These are phyloP conservation scores for Odontocolon sp. DNA, from an alignment of 2,888 invertebrate species.

Conservation along the genomic window DNA sequence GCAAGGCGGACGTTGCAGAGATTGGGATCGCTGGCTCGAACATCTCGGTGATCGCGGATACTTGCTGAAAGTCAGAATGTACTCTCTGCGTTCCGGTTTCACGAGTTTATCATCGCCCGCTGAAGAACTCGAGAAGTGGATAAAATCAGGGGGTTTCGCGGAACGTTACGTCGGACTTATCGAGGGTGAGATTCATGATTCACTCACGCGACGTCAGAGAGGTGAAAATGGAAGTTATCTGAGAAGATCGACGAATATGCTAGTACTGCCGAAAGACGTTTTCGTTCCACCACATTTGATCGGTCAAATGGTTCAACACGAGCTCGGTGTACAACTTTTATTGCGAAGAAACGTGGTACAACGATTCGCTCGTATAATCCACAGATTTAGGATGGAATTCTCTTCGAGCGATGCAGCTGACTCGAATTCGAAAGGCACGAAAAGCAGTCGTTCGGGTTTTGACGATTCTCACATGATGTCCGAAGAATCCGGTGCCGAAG, in stretches of 20 bases:
- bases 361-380: conserved; percentile 80
- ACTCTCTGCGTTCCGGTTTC: conserved; percentile 82
- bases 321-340: conserved; percentile 83
- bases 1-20: conserved; percentile 67
- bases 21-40: conserved; percentile 80
- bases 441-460: conserved; percentile 63
- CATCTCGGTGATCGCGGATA: conserved; percentile 84
- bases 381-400: conserved; percentile 73
- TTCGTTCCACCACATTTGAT: conserved; percentile 90
- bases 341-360: conserved; percentile 82
- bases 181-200: conserved; percentile 94
- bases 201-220: conserved; percentile 91
- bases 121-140: conserved; percentile 79
- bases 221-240: conserved; percentile 90
- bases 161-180: conserved; percentile 92
- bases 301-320: conserved; percentile 90
- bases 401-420: conserved; percentile 66
- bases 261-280: conserved; percentile 82
- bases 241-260: conserved; percentile 85
- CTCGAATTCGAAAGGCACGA: conserved; percentile 66
- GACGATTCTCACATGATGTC: conserved; percentile 71
- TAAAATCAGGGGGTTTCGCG: conserved; percentile 74
- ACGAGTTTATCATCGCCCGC: conserved; percentile 78
- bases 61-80: conserved; percentile 82
- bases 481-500: conserved; percentile 72